phyloP scores from a whole-genome alignment of 2,113 vertebrate species.

The Ranitomeya imitator region DNA sequence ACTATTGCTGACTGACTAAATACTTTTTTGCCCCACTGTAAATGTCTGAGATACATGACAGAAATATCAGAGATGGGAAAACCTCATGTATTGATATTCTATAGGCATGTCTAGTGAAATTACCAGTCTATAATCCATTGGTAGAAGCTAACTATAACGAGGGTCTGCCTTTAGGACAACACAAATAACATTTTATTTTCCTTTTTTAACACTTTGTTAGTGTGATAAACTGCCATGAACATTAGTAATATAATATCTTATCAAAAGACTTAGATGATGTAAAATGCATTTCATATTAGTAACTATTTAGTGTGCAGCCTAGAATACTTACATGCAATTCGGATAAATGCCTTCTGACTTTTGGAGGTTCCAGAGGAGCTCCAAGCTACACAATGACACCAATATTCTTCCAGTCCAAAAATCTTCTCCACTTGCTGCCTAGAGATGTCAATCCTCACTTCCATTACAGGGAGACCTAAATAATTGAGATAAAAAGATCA shows the following conservation, averaged over 20 bases:
- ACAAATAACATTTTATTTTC: too few relatives aligned
- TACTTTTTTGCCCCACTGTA: too few relatives aligned
- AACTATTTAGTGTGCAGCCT: background rate
- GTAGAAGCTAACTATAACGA: too few relatives aligned
- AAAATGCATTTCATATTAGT: too few relatives aligned
- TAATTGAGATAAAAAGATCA: background rate
- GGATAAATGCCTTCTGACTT: slow-evolving; percentile 95
- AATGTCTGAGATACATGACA: too few relatives aligned
- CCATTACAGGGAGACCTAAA: slow-evolving; percentile 91
- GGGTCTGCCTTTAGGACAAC: too few relatives aligned
- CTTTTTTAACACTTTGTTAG: background rate
- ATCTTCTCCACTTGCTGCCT: slow-evolving; percentile 98
- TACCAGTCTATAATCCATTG: too few relatives aligned
- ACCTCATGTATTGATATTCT: too few relatives aligned
- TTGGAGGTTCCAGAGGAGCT: slow-evolving; percentile 97
- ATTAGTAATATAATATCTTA: background rate
- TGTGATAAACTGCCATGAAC: background rate
- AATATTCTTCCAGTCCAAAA: slow-evolving; percentile 95
- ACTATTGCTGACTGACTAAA: too few relatives aligned
- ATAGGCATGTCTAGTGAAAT: too few relatives aligned
- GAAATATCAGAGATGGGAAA: too few relatives aligned
- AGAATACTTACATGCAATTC: slow-evolving; percentile 90
- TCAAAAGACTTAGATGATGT: too few relatives aligned
- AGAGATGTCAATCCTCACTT: slow-evolving; percentile 93
- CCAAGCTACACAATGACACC: slow-evolving; percentile 99